Evolutionary conservation across 2,797 vertebrate genomes (phyloP).

Genomic region (Naso thynnoides): DNA sequence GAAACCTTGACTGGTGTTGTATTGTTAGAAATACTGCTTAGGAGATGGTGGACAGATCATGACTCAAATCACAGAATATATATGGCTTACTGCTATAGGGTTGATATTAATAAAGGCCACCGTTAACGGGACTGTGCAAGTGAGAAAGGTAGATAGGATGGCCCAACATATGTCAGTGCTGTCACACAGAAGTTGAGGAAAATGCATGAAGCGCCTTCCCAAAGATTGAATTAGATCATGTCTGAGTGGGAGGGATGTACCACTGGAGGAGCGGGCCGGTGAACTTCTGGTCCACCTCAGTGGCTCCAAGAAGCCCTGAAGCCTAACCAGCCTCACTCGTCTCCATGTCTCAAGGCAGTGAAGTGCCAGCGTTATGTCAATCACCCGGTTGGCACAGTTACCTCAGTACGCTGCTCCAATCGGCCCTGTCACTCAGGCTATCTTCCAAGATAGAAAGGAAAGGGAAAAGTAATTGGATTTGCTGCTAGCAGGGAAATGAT

Average conservation of each 20-base stretch:
- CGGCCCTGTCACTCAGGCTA: constrained; percentile 76
- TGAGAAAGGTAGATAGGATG: background rate
- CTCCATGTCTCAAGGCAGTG: constrained; percentile 61
- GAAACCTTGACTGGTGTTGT: background rate
- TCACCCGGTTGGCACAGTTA: constrained; percentile 74
- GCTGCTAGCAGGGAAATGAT: constrained; percentile 80
- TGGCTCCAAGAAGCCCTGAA: constrained; percentile 52
- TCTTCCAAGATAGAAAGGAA: constrained; percentile 76
- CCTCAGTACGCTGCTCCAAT: constrained; percentile 63
- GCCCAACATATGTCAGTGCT: constrained; percentile 7
- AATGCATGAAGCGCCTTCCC: constrained; percentile 20
- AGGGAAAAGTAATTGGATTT: constrained; percentile 81
- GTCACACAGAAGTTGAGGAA: constrained; percentile 8
- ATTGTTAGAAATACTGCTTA: background rate
- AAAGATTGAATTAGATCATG: constrained; percentile 34
- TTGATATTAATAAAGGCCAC: background rate
- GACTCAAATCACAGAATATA: constrained; percentile 26
- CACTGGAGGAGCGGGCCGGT: constrained; percentile 24
- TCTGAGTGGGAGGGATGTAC: constrained; percentile 41
- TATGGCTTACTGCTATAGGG: constrained; percentile 9
- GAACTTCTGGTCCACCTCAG: constrained; percentile 60
- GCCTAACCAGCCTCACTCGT: constrained; percentile 61
- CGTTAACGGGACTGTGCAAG: constrained; percentile 2
- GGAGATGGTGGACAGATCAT: constrained; percentile 14
- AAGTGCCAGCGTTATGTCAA: constrained; percentile 72